A percentile compares a stretch with the other conserved stretches of the same genome.
phyloP scores from a whole-genome alignment of 2,888 invertebrate genomes.

The Magallana nippona region DNA sequence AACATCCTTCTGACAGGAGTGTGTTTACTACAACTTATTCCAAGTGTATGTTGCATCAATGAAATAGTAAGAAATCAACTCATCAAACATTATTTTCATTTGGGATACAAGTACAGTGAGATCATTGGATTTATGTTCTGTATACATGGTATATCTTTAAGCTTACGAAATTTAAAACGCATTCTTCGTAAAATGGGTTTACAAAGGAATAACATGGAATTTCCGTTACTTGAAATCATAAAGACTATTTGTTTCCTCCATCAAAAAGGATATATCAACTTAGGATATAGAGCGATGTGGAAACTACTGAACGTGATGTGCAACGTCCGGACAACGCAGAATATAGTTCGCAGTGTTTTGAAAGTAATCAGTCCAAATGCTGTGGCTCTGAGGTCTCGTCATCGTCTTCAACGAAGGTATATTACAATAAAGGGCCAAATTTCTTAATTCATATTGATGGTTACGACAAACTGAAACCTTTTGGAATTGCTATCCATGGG shows the following conservation, averaged over 20 bases:
- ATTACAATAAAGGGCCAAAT: too few relatives aligned
- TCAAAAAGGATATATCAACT: not conserved
- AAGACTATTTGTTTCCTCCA: not conserved
- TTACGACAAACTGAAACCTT: constrained; percentile 38
- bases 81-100: constrained; percentile 14
- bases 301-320: not conserved
- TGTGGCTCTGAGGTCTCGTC: too few relatives aligned
- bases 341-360: too few relatives aligned
- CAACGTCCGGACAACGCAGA: constrained; percentile 24
- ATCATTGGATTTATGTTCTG: constrained; percentile 28
- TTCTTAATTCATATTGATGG: too few relatives aligned
- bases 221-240: not conserved
- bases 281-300: constrained; percentile 29
- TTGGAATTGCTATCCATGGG: constrained; percentile 28
- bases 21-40: not conserved
- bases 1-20: constrained; percentile 4
- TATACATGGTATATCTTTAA: constrained; percentile 14
- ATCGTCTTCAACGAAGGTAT: too few relatives aligned
- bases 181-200: not conserved
- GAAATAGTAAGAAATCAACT: not conserved
- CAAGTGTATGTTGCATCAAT: constrained; percentile 1
- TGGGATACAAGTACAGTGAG: constrained; percentile 3
- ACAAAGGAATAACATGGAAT: not conserved
- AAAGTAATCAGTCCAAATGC: too few relatives aligned
- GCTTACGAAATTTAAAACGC: constrained; percentile 5